A percentile compares a stretch with the other conserved stretches of the same genome.
Conservation (phyloP, 2,888 invertebrate genomes). For the Spodoptera littoralis region DNA sequence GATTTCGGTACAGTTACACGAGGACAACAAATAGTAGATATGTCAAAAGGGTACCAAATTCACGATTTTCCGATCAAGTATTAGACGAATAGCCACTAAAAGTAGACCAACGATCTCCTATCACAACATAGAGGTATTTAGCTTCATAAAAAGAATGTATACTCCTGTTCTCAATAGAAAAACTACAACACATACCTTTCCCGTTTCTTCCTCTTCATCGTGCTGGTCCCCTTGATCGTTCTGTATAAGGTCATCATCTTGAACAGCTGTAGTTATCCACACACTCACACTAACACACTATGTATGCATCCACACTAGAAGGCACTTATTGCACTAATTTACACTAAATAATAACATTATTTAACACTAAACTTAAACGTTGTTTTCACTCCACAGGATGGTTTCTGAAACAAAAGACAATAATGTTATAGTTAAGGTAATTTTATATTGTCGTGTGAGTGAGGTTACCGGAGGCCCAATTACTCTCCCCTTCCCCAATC, state of each 20-base stretch:
- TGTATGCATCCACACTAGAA: slow-evolving; percentile 44
- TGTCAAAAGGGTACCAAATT: no score
- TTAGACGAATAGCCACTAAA: no score
- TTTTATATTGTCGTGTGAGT: no score
- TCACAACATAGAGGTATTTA: no score
- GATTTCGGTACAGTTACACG: no score
- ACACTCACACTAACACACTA: slow-evolving; percentile 59
- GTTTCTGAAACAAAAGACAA: slow-evolving; percentile 45
- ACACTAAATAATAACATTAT: slow-evolving; percentile 22
- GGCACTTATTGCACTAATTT: slow-evolving; percentile 35
- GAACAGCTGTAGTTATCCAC: slow-evolving; percentile 38
- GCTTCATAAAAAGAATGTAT: no score
- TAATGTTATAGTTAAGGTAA: not conserved
- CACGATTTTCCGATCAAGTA: no score
- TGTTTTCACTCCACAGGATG: slow-evolving; percentile 37
- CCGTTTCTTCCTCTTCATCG: slow-evolving; percentile 85
- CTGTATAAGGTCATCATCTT: slow-evolving; percentile 89
- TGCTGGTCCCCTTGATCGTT: slow-evolving; percentile 88
- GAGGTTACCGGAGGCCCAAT: no score
- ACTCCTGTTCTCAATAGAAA: not conserved
- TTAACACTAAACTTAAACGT: slow-evolving; percentile 23
- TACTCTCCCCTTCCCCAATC: no score
- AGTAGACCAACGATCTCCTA: no score
- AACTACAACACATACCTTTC: slow-evolving; percentile 77
- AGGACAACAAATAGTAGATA: no score